Conservation (phyloP, 2,797 vertebrate genomes). For the Artibeus jamaicensis region DNA sequence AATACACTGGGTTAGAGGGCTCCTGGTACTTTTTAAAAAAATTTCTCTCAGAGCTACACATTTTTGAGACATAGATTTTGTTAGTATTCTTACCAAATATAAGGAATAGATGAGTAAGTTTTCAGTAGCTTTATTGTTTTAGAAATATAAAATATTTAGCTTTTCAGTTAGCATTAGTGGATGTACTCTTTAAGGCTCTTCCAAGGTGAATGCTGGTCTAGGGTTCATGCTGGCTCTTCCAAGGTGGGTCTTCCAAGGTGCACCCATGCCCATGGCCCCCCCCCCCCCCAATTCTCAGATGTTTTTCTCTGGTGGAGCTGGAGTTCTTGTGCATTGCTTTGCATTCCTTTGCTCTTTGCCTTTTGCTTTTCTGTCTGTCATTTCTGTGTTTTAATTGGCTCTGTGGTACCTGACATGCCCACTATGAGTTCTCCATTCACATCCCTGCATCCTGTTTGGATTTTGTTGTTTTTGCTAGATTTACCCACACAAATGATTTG, state of each 20-base stretch:
- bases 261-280: too few species aligned
- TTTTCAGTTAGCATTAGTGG: not conserved
- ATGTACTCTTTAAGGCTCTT: not conserved
- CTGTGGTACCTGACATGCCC: not conserved
- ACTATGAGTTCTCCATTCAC: not conserved
- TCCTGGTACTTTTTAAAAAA: not conserved
- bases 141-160: not conserved
- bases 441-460: not conserved
- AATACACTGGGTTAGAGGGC: not conserved
- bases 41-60: not conserved
- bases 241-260: too few species aligned
- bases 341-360: too few species aligned
- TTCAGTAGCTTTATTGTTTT: slow-evolving; percentile 8
- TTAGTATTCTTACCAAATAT: not conserved
- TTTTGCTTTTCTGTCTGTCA: too few species aligned
- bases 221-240: too few species aligned
- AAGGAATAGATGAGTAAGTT: not conserved
- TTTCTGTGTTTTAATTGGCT: too few species aligned
- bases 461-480: slow-evolving; percentile 41
- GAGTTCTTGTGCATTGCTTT: too few species aligned
- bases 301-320: too few species aligned
- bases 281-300: too few species aligned
- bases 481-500: not conserved
- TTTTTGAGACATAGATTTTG: slow-evolving; percentile 17
- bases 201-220: not conserved